phyloP scores from a whole-genome alignment of 1,140 invertebrate species.

The Druon quercuslanigerum region DNA sequence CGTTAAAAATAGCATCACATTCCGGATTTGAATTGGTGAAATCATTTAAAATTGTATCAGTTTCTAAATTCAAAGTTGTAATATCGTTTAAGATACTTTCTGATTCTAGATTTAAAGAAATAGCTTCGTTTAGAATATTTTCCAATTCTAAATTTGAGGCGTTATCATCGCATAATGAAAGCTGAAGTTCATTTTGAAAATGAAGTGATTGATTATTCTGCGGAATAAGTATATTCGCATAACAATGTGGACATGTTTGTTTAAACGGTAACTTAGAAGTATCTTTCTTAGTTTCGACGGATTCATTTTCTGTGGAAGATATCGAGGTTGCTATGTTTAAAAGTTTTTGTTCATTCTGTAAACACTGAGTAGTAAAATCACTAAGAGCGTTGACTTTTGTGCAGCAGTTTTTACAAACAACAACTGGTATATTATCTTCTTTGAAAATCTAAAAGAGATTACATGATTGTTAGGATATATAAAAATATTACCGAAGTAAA shows the following conservation, averaged over 20 bases:
- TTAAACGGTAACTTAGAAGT: no score
- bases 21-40: not conserved
- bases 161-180: not conserved
- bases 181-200: not conserved
- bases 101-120: not conserved
- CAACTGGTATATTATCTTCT: not conserved
- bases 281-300: not conserved
- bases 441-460: not conserved
- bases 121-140: constrained; percentile 7
- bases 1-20: not conserved
- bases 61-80: not conserved
- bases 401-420: not conserved
- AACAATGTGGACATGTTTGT: not conserved
- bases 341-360: not conserved
- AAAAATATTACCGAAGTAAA: no score
- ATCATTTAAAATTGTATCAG: not conserved
- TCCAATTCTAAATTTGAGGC: not conserved
- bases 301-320: not conserved
- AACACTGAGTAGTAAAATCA: not conserved
- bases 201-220: not conserved
- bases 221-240: not conserved
- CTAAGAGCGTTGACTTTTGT: not conserved
- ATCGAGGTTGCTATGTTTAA: not conserved
- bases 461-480: no score
- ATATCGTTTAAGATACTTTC: not conserved